Evolutionary conservation across 2,888 invertebrate genomes (phyloP), one percentile per base, ranked within the genome.

Genomic region (Corythucha ciliata): DNA sequence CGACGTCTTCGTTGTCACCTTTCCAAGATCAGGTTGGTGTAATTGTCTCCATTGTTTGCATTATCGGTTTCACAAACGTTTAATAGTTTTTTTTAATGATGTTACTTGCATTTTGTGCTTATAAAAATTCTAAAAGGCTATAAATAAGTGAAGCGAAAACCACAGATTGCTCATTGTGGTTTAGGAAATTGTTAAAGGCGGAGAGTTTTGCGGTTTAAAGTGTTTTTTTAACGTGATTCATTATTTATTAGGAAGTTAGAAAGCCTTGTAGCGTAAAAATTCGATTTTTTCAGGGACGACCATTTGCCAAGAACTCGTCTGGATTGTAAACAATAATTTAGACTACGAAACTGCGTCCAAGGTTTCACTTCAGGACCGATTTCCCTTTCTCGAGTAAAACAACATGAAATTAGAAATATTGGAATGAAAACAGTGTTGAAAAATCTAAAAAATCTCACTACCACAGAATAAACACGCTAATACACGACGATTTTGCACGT

Each of bases 371-470:
- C 71, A 74, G 0, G 74, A 80, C 56, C 71, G 87, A 65, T 86
- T 81, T 68, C 85, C 86, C 3, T 87, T 87, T 67, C 70, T 87
- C 53, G 87, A 87, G 86, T 86, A 71, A 77, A 77, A 65, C n/a
- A n/a, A n/a, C n/a, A n/a, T n/a, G n/a, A n/a, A n/a, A n/a, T n/a
- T n/a, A n/a, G n/a, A n/a, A n/a, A n/a, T n/a, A n/a, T n/a, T n/a
- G n/a, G n/a, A n/a, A n/a, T n/a, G n/a, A n/a, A n/a, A n/a, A n/a
- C n/a, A n/a, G 8, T 29, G n/a, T 12, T 29, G 29, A 29, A 29
- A 29, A 29, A 29, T 10, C 8, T 33, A 33, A 33, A 5, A 33
- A 33, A n/a, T n/a, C n/a, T n/a, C n/a, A 5, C 20, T 16, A 5
- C 20, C 69, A 20, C 61, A 86, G 86, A 65, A 83, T 83, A 65